A percentile compares a stretch with the other conserved stretches of the same genome.
These are phyloP conservation scores for Brachyalestes nurse DNA, from an alignment of 2,797 vertebrate genomes.

Conservation along the genomic window DNA sequence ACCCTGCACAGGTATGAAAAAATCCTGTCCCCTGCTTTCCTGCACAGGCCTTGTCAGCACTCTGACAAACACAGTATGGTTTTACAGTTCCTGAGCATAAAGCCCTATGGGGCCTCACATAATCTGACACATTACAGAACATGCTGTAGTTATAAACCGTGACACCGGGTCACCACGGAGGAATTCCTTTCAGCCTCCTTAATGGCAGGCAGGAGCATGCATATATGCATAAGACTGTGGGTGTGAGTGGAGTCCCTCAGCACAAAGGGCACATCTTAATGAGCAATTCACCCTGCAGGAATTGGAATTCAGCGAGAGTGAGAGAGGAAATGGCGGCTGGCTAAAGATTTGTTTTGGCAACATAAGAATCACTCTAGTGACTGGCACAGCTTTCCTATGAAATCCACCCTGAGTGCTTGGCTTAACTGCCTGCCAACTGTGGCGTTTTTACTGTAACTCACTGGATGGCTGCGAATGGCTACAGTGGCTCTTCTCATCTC, in stretches of 20 bases:
- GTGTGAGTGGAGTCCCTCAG: slow-evolving; percentile 3
- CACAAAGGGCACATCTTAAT: slow-evolving; percentile 44
- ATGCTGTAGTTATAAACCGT: slow-evolving; percentile 17
- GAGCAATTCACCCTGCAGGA: slow-evolving; percentile 43
- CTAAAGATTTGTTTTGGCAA: slow-evolving; percentile 51
- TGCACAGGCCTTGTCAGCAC: not conserved
- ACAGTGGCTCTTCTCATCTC: slow-evolving; percentile 41
- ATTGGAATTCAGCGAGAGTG: slow-evolving; percentile 35
- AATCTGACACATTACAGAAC: slow-evolving; percentile 29
- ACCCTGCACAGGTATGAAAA: not conserved
- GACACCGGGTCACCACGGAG: slow-evolving; percentile 16
- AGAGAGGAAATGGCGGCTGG: slow-evolving; percentile 40
- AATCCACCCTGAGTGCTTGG: slow-evolving; percentile 56
- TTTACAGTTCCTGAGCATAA: slow-evolving; percentile 10
- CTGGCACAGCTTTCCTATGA: slow-evolving; percentile 52
- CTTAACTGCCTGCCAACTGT: slow-evolving; percentile 54
- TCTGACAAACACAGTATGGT: not conserved
- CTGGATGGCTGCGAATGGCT: slow-evolving; percentile 41
- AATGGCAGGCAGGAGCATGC: slow-evolving; percentile 31
- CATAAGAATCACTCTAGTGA: slow-evolving; percentile 49
- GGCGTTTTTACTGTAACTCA: slow-evolving; percentile 52
- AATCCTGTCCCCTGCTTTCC: not conserved
- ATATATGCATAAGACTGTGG: slow-evolving; percentile 11
- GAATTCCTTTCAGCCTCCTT: slow-evolving; percentile 8
- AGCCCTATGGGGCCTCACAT: slow-evolving; percentile 5